A percentile compares a stretch with the other conserved stretches of the same genome.
These are phyloP conservation scores for Arctopsyche grandis DNA, from an alignment of 1,140 invertebrate species.

Conservation along the genomic window DNA sequence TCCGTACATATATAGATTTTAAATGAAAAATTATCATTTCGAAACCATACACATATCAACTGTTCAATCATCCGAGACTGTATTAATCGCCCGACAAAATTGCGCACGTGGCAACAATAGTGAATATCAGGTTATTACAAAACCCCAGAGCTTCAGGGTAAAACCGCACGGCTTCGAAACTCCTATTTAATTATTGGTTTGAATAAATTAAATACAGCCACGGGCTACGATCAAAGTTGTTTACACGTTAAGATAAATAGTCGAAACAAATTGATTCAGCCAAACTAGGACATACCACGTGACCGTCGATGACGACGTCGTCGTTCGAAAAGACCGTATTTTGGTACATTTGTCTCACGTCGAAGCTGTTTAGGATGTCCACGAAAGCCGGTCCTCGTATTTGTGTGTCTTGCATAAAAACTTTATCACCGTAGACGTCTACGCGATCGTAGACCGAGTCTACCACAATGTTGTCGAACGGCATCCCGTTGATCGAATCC, in stretches of 20 bases:
- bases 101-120: no score
- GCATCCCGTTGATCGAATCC: slow-evolving; percentile 55
- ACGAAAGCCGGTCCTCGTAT: slow-evolving; percentile 52
- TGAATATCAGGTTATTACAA: neutral
- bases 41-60: no score
- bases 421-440: slow-evolving; percentile 55
- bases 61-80: no score
- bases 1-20: no score
- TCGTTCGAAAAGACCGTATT: slow-evolving; percentile 54
- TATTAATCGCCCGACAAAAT: no score
- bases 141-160: neutral
- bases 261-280: no score
- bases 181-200: neutral
- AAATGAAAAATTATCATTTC: no score
- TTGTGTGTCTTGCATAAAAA: slow-evolving; percentile 54
- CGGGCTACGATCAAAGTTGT: no score
- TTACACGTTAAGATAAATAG: no score
- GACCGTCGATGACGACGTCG: slow-evolving; percentile 55
- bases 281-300: slow-evolving; percentile 54
- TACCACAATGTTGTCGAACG: slow-evolving; percentile 54
- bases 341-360: slow-evolving; percentile 51
- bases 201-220: neutral
- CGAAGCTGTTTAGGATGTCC: slow-evolving; percentile 51
- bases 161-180: neutral
- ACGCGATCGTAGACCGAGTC: slow-evolving; percentile 49